Conservation (phyloP, 2,888 invertebrate genomes). For the Melangyna quadrimaculata region DNA sequence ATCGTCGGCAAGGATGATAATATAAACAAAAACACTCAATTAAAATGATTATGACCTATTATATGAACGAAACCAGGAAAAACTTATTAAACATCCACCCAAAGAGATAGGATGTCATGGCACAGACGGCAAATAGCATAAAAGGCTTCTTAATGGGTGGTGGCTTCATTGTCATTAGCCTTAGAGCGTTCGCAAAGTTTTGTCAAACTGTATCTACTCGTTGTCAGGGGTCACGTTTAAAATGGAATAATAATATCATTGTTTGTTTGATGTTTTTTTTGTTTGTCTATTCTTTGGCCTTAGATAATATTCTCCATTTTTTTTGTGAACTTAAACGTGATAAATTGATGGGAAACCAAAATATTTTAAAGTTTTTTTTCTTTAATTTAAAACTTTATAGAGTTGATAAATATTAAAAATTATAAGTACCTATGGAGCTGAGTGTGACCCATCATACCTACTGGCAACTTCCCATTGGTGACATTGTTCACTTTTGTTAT, state of each 20-base stretch:
- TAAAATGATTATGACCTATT: slow-evolving; percentile 64
- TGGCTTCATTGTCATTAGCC: slow-evolving; percentile 28
- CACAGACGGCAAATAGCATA: slow-evolving; percentile 29
- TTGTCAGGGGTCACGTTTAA: slow-evolving; percentile 8
- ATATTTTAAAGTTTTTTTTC: not conserved
- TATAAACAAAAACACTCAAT: slow-evolving; percentile 59
- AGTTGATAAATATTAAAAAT: too few species aligned
- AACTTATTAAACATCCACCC: slow-evolving; percentile 52
- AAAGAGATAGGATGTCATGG: slow-evolving; percentile 21
- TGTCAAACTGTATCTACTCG: slow-evolving; percentile 2
- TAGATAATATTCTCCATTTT: not conserved
- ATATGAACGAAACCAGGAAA: slow-evolving; percentile 36
- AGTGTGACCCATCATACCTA: too few species aligned
- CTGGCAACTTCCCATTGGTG: too few species aligned
- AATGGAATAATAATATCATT: not conserved
- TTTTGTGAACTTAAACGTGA: not conserved
- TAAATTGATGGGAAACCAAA: not conserved
- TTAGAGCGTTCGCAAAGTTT: slow-evolving; percentile 29
- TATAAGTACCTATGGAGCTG: too few species aligned
- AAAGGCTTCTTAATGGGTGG: slow-evolving; percentile 37
- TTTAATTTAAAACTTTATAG: not conserved
- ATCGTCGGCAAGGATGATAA: not conserved
- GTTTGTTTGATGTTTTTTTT: not conserved
- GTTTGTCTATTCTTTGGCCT: not conserved
- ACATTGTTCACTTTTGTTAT: too few species aligned